A percentile compares a stretch with the other conserved stretches of the same genome.
Conservation (phyloP, 2,113 vertebrate genomes). For the Neomonachus schauinslandi region DNA sequence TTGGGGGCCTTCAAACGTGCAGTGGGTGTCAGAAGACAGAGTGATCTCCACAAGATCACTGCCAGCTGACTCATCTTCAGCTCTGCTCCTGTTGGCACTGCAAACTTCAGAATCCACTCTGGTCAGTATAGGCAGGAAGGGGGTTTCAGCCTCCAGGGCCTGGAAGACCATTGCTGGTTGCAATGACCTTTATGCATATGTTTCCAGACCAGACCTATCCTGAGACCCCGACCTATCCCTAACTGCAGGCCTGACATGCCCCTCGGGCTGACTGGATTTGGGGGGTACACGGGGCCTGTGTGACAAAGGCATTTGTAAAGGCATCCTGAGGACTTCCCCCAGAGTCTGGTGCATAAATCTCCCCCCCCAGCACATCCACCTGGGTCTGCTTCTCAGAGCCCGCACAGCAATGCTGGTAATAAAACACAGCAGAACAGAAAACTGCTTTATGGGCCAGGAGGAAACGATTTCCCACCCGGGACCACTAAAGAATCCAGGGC, state of each 20-base stretch:
- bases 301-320: background rate
- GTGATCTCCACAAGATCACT: too few relatives aligned
- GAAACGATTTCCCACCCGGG: conserved; percentile 23
- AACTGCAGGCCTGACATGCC: background rate
- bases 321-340: background rate
- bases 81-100: background rate
- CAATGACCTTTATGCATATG: background rate
- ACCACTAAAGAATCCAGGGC: conserved; percentile 42
- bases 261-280: background rate
- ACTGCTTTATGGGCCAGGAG: conserved; percentile 59
- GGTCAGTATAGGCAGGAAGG: background rate
- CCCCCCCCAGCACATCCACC: background rate
- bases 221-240: background rate
- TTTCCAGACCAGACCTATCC: background rate
- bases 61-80: background rate
- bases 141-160: background rate
- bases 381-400: background rate
- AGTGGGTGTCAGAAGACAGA: background rate
- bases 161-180: background rate
- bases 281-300: background rate
- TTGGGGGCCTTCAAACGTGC: background rate
- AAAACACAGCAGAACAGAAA: conserved; percentile 50
- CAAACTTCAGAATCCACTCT: background rate
- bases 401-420: background rate
- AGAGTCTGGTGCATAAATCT: background rate